Base-by-base conservation (phyloP, 1,140 invertebrate genomes). In the Diplogasteroides magnus region DNA sequence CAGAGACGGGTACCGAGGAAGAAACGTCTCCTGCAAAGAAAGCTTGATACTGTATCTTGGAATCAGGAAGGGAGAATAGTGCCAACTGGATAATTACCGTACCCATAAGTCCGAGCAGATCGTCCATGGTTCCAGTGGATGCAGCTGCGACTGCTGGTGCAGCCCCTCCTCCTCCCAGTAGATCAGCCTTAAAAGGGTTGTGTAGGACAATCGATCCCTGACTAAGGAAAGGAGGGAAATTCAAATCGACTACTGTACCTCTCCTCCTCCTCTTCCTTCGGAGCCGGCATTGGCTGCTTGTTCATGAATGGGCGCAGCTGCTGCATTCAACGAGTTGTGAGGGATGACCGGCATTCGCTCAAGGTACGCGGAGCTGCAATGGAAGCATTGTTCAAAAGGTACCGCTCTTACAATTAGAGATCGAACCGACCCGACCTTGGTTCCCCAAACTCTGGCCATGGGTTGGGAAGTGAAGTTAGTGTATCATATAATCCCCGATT, bases 271-370 rank as follows among this genome's bases (percentile, higher is more conserved):
- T 28, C 25, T 56, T 11, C 37, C 26, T 26, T 19, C 65, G 27
- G 61, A 61, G 2, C 61, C 69, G 14, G 25, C n/a, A 15, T 19
- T 13, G 62, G 26, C 27, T 23, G 23, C 32, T 15, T 61, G 15
- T 1, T 77, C 68, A 60, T 76, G 78, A 31, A 85, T 83, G 29
- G 78, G 74, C 29, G 79, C 69, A 11, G 81, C 82, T 31, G 78
- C 80, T 31, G 82, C 81, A 67, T 82, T 82, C 27, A 82, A 37
- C 14, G 77, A 79, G 64, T 84, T 79, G 59, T 79, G 83, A 31
- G 79, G 76, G 64, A 86, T 84, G 27, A 86, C 89, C 64, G 96
- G 96, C 95, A 99, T 98, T 81, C 93, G 88, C 84, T 98, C 96
- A 76, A 99, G 85, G 29, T n/a, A 19, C 23, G 37, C 37, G n/a